Base-by-base conservation (phyloP, 1,140 invertebrate genomes). In the Gryon sp. region DNA sequence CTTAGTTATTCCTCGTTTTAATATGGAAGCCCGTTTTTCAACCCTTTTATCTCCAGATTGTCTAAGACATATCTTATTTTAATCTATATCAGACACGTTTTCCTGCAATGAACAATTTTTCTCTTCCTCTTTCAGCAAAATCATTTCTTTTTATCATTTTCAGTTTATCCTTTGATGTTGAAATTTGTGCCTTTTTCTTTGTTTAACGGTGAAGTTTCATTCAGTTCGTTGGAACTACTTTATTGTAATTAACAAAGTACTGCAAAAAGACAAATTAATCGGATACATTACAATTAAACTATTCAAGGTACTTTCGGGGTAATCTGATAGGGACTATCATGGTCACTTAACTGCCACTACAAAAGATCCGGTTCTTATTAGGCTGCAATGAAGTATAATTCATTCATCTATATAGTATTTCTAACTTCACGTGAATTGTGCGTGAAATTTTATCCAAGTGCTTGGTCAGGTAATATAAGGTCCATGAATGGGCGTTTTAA, bases 1-100 rank as follows among this genome's bases (percentile, higher is more conserved):
- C 72, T 80, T 69, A 65, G 53, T 55, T 74, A 40, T 65, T 76
- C 34, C 75, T 75, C 60, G 36, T 65, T 48, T 53, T 73, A 66
- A 66, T 74, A 69, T 34, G 36, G 36, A 60, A 26, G 32, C n/a
- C n/a, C 16, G 36, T 55, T 55, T 52, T 38, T 1, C 36, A 55
- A 72, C 45, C 60, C 52, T 75, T 75, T 75, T 65, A 74, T 59
- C 59, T 62, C 43, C 19, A 14, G 40, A 62, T 69, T 69, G 53
- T 69, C 26, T 72, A 62, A 72, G 66, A 62, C 46, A 63, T 38
- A 62, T 72, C 30, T 63, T 72, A 72, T 60, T 63, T 72, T 40
- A 55, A 63, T 72, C 38, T 16, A 36, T 53, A 46, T 43, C 48
- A 30, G 41, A 63, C 32, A 11, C 26, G 26, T 48, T 60, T 28